These are phyloP conservation scores for Mus minutoides DNA, from an alignment of 2,797 vertebrate species.

Conservation along the genomic window DNA sequence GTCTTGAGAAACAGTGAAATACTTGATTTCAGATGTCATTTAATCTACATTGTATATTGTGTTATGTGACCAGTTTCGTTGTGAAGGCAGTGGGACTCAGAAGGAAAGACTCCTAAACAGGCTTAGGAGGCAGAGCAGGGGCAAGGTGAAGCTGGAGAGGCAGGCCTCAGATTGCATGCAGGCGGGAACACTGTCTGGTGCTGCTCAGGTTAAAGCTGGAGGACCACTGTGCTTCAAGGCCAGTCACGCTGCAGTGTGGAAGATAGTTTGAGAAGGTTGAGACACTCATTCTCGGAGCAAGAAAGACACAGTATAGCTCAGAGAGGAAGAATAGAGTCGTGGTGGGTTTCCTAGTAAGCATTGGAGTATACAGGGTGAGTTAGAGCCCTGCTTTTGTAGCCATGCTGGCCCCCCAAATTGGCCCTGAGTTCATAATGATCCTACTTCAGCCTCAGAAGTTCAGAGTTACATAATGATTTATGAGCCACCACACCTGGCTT, in stretches of 20 bases:
- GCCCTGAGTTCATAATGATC: background rate
- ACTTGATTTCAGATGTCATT: conserved; percentile 1
- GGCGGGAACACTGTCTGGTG: background rate
- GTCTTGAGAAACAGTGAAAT: conserved; percentile 31
- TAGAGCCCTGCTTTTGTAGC: background rate
- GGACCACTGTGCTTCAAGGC: too few species aligned
- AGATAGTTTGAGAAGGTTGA: background rate
- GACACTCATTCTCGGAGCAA: background rate
- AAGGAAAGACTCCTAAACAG: background rate
- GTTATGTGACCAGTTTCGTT: background rate
- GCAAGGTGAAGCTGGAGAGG: background rate
- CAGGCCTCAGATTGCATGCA: background rate
- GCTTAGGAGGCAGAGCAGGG: background rate
- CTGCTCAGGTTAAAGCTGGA: background rate
- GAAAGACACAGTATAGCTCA: background rate
- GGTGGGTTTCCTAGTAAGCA: background rate
- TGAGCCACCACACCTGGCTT: background rate
- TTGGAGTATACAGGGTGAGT: background rate
- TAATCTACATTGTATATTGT: conserved; percentile 6
- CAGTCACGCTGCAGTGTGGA: background rate
- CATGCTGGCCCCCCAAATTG: background rate
- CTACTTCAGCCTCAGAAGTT: background rate
- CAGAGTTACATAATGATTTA: background rate
- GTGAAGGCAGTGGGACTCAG: background rate
- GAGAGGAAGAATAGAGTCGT: background rate